Evolutionary conservation across 1,140 invertebrate genomes (phyloP), one percentile per base, ranked within the genome.

Genomic region (Cecropterus lyciades): DNA sequence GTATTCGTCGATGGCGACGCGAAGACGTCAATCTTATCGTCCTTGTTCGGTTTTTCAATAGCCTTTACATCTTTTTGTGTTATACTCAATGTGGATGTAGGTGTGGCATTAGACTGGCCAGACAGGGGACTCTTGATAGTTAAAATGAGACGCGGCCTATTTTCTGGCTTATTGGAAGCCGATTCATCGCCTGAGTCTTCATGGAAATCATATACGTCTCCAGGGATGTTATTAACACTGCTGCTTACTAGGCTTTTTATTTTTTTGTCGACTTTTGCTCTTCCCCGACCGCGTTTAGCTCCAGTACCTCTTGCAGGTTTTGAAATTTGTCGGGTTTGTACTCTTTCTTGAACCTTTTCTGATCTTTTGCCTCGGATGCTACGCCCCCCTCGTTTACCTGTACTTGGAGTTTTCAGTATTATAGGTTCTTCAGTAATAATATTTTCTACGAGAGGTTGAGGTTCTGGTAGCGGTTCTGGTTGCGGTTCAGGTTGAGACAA

Each of bases 121-220:
- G 82, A 85, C 13, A 87, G 69, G 1, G 95, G 95, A 57, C 95
- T 96, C 89, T 97, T 97, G 43, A 97, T 97, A 0, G 96, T 97
- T 0, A 97, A 91, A 64, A 97, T 96, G 3, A 97, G 88, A 40
- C 96, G 92, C 0, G 96, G 96, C 45, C 96, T 89, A 55, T 94
- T 91, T 82, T 95, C 94, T 51, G 76, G 79, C 79, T 93, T 91
- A 59, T 84, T 91, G 8, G 84, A 73, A 1, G 92, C 87, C 15
- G 93, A 93, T 67, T 95, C 94, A 75, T 97, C 96, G 49, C 96
- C 96, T 20, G 96, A 96, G 80, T 97, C 96, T 76, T 97, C 96
- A 73, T 96, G 95, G 80, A 97, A 97, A 81, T 97, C 96, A 72
- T 97, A 97, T 2, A 97, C 94, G 79, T 97, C 96, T 0, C 94